A percentile compares a stretch with the other conserved stretches of the same genome.
These are phyloP conservation scores for Limnephilus marmoratus DNA, from an alignment of 2,888 invertebrate genomes.

Conservation along the genomic window DNA sequence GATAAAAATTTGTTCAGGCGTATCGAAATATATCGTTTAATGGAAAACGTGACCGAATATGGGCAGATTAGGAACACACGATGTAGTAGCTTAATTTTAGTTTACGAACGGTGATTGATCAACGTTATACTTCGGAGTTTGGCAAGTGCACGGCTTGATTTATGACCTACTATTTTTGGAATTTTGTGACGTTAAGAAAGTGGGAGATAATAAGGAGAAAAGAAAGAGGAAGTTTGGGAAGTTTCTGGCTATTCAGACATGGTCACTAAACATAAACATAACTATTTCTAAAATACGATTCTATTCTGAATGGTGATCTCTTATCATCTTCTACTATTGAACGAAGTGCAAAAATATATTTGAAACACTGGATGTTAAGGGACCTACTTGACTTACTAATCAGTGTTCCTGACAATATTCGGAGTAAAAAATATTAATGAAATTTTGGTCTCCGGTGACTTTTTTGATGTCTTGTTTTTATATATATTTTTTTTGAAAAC, in stretches of 20 bases:
- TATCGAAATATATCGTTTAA: slow-evolving; percentile 2
- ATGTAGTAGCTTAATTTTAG: background rate
- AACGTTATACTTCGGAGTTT: background rate
- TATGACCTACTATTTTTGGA: background rate
- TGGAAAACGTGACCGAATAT: background rate
- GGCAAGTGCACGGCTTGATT: background rate
- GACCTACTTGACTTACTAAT: no score
- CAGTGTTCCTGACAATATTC: no score
- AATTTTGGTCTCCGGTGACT: no score
- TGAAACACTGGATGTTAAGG: no score
- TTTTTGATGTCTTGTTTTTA: no score
- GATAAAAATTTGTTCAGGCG: background rate
- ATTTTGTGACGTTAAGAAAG: background rate
- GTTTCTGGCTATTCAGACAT: background rate
- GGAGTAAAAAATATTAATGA: no score
- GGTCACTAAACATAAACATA: background rate
- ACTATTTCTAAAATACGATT: no score
- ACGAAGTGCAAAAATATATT: no score
- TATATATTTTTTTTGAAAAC: no score
- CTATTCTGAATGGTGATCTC: no score
- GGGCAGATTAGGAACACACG: background rate
- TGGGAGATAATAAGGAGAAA: background rate
- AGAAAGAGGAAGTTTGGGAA: background rate
- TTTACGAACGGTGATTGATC: background rate
- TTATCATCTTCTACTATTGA: no score